These are phyloP conservation scores for Leptinotarsa lineolata DNA, from an alignment of 1,140 invertebrate genomes.

Conservation along the genomic window DNA sequence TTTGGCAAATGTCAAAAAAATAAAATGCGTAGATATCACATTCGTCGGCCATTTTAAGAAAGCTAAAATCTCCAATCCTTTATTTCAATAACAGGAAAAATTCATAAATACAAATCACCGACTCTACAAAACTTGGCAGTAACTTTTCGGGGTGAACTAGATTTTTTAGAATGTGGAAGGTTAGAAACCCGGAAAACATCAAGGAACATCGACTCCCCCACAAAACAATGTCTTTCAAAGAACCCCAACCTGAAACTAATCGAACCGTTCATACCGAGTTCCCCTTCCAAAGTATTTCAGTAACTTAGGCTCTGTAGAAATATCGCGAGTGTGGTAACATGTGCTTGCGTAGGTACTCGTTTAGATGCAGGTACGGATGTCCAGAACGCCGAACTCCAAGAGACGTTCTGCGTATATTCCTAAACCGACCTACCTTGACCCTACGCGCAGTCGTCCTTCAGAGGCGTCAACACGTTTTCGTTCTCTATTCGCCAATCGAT, in stretches of 20 bases:
- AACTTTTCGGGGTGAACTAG: too few species aligned
- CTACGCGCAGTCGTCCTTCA: slow-evolving; percentile 50
- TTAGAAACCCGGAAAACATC: too few species aligned
- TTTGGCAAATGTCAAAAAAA: too few species aligned
- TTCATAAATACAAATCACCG: too few species aligned
- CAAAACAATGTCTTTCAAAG: too few species aligned
- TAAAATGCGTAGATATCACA: too few species aligned
- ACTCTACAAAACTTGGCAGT: too few species aligned
- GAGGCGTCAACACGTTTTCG: slow-evolving; percentile 41
- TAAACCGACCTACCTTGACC: slow-evolving; percentile 29
- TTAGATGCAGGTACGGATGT: slow-evolving; percentile 46
- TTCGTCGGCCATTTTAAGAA: too few species aligned
- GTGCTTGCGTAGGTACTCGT: slow-evolving; percentile 45
- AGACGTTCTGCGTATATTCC: not conserved
- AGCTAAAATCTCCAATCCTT: too few species aligned
- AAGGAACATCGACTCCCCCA: too few species aligned
- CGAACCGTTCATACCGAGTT: not conserved
- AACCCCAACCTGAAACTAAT: not conserved
- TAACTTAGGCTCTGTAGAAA: slow-evolving; percentile 28
- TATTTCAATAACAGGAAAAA: too few species aligned
- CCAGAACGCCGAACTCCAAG: slow-evolving; percentile 28
- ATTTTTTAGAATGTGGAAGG: too few species aligned
- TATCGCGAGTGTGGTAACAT: slow-evolving; percentile 47
- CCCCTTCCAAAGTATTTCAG: not conserved
- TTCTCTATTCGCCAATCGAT: slow-evolving; percentile 50